Evolutionary conservation across 2,113 vertebrate species (phyloP).

Genomic region (Peromyscus maniculatus): DNA sequence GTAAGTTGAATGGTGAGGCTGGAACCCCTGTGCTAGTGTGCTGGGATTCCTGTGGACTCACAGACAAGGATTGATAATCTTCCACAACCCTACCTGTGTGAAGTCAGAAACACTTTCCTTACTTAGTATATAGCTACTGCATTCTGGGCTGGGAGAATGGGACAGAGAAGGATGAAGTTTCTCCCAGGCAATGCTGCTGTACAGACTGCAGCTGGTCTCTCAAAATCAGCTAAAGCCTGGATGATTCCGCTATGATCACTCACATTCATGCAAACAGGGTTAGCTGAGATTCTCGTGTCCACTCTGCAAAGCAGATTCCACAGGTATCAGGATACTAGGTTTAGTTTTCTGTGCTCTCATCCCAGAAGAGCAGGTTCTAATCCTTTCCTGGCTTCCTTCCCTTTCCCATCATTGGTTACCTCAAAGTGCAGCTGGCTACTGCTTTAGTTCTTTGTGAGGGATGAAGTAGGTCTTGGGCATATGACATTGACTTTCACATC

Average conservation of each 20-base stretch:
- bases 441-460: not conserved
- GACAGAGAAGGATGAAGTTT: not conserved
- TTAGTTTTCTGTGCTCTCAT: not conserved
- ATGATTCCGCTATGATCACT: not conserved
- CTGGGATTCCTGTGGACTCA: not conserved
- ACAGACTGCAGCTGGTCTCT: not conserved
- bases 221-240: too few species aligned
- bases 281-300: not conserved
- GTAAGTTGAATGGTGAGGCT: too few species aligned
- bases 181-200: not conserved
- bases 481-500: too few species aligned
- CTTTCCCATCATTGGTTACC: too few species aligned
- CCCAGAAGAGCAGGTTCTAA: not conserved
- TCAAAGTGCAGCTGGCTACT: not conserved
- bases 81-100: not conserved
- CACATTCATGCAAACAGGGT: not conserved
- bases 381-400: not conserved
- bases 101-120: too few species aligned
- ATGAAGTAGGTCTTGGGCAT: rapidly evolving
- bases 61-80: too few species aligned
- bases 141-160: not conserved
- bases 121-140: too few species aligned
- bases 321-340: too few species aligned
- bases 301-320: not conserved
- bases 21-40: not conserved